Evolutionary conservation across 2,888 invertebrate genomes (phyloP), one percentile per base, ranked within the genome.

Genomic region (Hydrotaea cyrtoneurina): DNA sequence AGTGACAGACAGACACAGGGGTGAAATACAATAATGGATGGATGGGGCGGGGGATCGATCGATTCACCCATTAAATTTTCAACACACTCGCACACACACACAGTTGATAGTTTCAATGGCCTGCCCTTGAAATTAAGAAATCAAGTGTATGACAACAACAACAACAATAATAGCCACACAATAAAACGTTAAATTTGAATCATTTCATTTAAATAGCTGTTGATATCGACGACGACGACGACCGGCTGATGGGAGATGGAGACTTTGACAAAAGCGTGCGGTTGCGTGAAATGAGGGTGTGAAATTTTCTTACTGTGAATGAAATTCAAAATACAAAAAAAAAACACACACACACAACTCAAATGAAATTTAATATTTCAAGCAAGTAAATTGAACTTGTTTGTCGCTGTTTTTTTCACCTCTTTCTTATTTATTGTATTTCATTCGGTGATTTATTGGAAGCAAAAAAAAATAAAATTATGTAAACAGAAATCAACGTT

Each of bases 121-220:
- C 72, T 80, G 66, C 78, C 86, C 83, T 86, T 84, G 86, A 86
- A 83, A 78, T 80, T 74, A 82, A 82, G 79, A 86, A 82, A 77
- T 82, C 79, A 85, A 82, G 85, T 85, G 85, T 71, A 74, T 82
- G 73, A 39, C 26, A 15, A 62, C 36, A 8, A 62, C 26, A 31
- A 62, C 19, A 23, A 15, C 46, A 7, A n/a, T n/a, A 39, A 13
- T 39, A 66, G 11, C 21, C 17, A 76, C 55, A 46, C 59, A 57
- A 57, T 11, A 55, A 55, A 17, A 19, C 23, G n/a, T 71, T 31
- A 74, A 75, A 69, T 78, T 81, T 76, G 78, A 84, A 66, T 15
- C 39, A 15, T 31, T 19, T 59, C 13, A 26, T 62, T 62, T 36
- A n/a, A 62, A n/a, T 62, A n/a, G 7, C 13, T 57, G 23, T 8